Evolutionary conservation across 2,797 vertebrate genomes (phyloP).

Genomic region (Dendrocincla fuliginosa): DNA sequence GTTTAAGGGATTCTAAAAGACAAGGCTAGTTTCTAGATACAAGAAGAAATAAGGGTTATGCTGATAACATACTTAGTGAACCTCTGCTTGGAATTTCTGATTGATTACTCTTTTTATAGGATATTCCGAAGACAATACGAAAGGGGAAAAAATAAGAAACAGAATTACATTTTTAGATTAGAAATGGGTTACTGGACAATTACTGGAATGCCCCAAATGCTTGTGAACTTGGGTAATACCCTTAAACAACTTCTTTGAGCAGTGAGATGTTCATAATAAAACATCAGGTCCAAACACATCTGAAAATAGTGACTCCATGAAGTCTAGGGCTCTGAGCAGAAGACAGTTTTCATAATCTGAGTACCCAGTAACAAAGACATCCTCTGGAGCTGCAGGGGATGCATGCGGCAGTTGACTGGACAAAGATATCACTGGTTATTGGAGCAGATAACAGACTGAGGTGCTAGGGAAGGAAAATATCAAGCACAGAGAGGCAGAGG

Average conservation of each 20-base stretch:
- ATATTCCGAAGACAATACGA: not conserved
- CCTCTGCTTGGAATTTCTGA: not conserved
- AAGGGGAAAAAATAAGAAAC: not conserved
- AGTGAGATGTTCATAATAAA: not conserved
- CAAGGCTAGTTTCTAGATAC: not conserved
- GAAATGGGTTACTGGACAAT: not conserved
- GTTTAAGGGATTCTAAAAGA: not conserved
- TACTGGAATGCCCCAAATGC: not conserved
- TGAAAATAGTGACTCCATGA: not conserved
- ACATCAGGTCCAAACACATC: not conserved
- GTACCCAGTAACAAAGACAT: not conserved
- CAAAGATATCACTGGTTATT: not conserved
- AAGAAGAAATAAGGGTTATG: not conserved
- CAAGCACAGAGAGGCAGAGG: not conserved
- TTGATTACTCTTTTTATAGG: not conserved
- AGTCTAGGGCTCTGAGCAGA: not conserved
- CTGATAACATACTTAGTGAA: not conserved
- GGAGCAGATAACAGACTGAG: not conserved
- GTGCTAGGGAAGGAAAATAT: not conserved
- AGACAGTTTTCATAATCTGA: not conserved
- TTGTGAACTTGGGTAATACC: not conserved
- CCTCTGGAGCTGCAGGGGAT: not conserved
- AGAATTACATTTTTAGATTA: not conserved
- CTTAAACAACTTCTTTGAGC: not conserved
- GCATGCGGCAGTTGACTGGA: not conserved